Evolutionary conservation across 2,113 vertebrate species (phyloP), one percentile per base, ranked within the genome.

Genomic region (Morone saxatilis): DNA sequence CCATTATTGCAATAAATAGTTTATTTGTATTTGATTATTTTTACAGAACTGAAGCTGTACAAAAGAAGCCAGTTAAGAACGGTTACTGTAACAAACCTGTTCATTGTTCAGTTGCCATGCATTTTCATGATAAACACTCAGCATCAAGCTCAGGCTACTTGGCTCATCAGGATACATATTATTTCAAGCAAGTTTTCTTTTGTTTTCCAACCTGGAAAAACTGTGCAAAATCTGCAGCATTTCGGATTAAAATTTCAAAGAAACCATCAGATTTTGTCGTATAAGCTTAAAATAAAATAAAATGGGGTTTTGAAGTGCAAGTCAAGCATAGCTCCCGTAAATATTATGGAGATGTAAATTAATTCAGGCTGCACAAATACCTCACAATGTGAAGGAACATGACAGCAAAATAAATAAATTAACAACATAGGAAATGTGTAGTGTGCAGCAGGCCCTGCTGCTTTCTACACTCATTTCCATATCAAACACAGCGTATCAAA

Each of bases 391-490:
- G 61, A 89, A 72, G 75, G 72, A 92, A 91, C 51, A 84, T 91
- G 84, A 91, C 87, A 89, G 89, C 84, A 84, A 94, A 93, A 94
- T 93, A 93, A 94, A 95, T 92, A 94, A 92, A 93, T 93, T 67
- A 92, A 85, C 87, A 90, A 85, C 88, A 91, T 81, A 89, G 87
- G 87, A 92, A 92, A 89, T 87, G 86, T 87, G 90, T 83, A 81
- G 82, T 76, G 80, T 59, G 56, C 76, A 89, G 89, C 65, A 40
- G 86, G 81, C 87, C 90, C 86, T 84, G 89, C 88, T 91, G 92
- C 86, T 92, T 79, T 74, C 83, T 48, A 56, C 41, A 86, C 90
- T 93, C 38, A 95, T 95, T 94, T 93, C 89, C 93, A 95, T 92
- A 93, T 95, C 88, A 93, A 92, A 91, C 75, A 54, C 68, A 81